phyloP scores from a whole-genome alignment of 2,113 vertebrate genomes.

The Lota lota region DNA sequence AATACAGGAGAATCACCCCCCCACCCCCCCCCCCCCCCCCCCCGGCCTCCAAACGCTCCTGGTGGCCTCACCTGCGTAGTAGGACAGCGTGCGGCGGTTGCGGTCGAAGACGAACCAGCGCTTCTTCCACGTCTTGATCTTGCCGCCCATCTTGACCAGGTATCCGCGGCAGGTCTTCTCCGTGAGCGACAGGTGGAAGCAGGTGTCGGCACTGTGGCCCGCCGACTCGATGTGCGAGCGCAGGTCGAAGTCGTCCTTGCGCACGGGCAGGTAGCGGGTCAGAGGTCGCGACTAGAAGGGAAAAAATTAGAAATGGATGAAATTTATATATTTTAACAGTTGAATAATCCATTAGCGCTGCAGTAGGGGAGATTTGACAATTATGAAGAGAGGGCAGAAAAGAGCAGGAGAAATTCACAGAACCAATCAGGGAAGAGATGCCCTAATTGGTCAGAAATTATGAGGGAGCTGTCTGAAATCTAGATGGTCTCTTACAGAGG shows the following conservation, averaged over 20 bases:
- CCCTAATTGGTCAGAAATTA: no score
- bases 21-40: no score
- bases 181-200: constrained; percentile 88
- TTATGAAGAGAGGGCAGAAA: no score
- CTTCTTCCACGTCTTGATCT: constrained; percentile 97
- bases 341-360: background rate
- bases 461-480: no score
- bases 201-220: constrained; percentile 89
- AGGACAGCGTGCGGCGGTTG: constrained; percentile 90
- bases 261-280: constrained; percentile 90
- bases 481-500: background rate
- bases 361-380: no score
- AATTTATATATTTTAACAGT: background rate
- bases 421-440: no score
- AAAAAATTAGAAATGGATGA: no score
- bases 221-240: constrained; percentile 90
- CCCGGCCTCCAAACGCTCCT: no score
- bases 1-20: no score
- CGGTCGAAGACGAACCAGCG: constrained; percentile 96
- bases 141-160: constrained; percentile 96
- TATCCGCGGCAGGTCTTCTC: constrained; percentile 96
- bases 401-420: no score
- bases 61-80: constrained; percentile 81
- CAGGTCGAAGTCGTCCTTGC: constrained; percentile 93
- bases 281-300: constrained; percentile 84